Evolutionary conservation across 2,888 invertebrate species (phyloP).

Genomic region (Eurytoma californica): DNA sequence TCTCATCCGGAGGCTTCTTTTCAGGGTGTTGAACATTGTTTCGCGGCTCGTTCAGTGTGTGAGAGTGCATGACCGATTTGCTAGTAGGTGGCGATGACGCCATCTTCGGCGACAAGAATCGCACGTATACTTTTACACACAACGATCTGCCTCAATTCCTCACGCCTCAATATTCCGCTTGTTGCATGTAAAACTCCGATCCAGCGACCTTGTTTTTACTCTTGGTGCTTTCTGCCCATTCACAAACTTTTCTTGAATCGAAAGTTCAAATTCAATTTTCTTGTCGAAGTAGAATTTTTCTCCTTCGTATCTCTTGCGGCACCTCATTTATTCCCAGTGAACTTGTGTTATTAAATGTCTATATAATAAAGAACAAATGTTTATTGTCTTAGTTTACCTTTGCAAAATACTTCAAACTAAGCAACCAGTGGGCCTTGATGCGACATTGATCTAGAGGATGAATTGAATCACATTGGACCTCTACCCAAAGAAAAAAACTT

Average conservation of each 20-base stretch:
- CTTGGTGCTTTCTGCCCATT: background rate
- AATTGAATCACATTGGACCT: conserved; percentile 15
- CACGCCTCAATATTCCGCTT: conserved; percentile 20
- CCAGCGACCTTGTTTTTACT: conserved; percentile 38
- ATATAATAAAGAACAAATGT: background rate
- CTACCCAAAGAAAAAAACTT: background rate
- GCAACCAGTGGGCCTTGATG: background rate
- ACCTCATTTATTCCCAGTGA: background rate
- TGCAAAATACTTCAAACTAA: background rate
- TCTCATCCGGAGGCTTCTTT: too few relatives aligned
- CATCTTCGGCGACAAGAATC: conserved; percentile 29
- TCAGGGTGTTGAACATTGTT: too few relatives aligned
- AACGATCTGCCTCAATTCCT: conserved; percentile 2
- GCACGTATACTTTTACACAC: background rate
- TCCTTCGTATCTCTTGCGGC: too few relatives aligned
- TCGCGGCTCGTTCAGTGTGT: too few relatives aligned
- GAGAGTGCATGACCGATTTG: too few relatives aligned
- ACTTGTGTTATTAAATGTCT: background rate
- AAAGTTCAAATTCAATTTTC: too few relatives aligned
- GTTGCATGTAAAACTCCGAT: conserved; percentile 43
- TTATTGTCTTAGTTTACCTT: background rate
- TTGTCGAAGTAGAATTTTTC: too few relatives aligned
- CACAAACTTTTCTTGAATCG: background rate
- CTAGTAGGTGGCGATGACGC: conserved; percentile 15
- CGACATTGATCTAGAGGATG: conserved; percentile 38